These are phyloP conservation scores for Oryzias melastigma DNA, from an alignment of 2,113 vertebrate species.

Conservation along the genomic window DNA sequence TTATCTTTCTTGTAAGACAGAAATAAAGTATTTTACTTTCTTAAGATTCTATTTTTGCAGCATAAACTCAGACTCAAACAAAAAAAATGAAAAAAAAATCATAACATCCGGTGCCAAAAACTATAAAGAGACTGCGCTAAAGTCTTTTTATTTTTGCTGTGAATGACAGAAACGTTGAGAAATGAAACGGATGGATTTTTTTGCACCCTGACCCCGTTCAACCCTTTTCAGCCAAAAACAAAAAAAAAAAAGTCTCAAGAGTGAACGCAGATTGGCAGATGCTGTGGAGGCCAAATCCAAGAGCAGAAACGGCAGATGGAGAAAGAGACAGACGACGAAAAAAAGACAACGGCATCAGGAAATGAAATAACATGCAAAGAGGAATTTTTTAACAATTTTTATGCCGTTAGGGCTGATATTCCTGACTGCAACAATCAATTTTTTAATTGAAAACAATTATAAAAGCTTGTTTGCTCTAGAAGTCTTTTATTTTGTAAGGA, in stretches of 20 bases:
- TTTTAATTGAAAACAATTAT: too few species aligned
- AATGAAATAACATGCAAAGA: neutral
- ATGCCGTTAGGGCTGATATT: too few species aligned
- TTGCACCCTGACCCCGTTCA: constrained; percentile 67
- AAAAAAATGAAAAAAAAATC: too few species aligned
- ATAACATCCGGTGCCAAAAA: too few species aligned
- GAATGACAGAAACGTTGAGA: constrained; percentile 15
- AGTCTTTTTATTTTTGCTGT: constrained; percentile 26
- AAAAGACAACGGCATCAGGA: neutral
- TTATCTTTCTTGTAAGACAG: too few species aligned
- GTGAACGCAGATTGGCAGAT: constrained; percentile 32
- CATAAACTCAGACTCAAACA: too few species aligned
- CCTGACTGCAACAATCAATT: too few species aligned
- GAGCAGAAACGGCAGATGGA: constrained; percentile 15
- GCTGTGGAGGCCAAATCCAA: constrained; percentile 6
- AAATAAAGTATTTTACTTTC: too few species aligned
- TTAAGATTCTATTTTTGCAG: too few species aligned
- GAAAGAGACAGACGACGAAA: neutral
- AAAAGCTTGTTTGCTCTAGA: too few species aligned
- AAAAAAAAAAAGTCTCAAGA: constrained; percentile 19
- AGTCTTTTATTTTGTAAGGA: too few species aligned
- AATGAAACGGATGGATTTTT: constrained; percentile 53
- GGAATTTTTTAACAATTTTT: neutral
- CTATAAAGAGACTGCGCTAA: too few species aligned
- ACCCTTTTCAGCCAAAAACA: constrained; percentile 58